These are phyloP conservation scores for Coranthus polyacanthus DNA, from an alignment of 2,797 vertebrate genomes.

Conservation along the genomic window DNA sequence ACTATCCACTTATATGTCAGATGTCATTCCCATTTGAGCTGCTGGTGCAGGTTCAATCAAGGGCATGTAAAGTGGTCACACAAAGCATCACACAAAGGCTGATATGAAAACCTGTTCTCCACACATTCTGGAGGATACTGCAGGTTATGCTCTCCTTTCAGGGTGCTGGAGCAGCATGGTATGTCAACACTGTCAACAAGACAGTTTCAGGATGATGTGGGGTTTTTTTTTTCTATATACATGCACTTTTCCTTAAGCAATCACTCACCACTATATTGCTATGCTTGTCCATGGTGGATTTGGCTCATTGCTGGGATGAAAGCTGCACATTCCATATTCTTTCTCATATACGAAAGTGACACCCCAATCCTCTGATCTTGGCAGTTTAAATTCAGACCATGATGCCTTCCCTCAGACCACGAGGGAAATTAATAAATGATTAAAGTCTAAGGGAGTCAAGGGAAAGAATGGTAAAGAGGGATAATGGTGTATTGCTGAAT, in stretches of 20 bases:
- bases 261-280: slow-evolving; percentile 63
- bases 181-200: slow-evolving; percentile 34
- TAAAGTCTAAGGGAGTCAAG: slow-evolving; percentile 79
- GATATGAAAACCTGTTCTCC: slow-evolving; percentile 4
- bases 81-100: background rate
- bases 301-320: slow-evolving; percentile 73
- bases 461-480: slow-evolving; percentile 77
- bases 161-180: background rate
- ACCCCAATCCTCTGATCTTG: slow-evolving; percentile 78
- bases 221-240: slow-evolving; percentile 29
- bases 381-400: slow-evolving; percentile 80
- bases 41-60: slow-evolving; percentile 5
- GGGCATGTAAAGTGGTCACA: background rate
- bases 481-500: slow-evolving; percentile 75
- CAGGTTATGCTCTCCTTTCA: background rate
- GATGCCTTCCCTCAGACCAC: slow-evolving; percentile 76
- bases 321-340: slow-evolving; percentile 77
- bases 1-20: slow-evolving; percentile 4
- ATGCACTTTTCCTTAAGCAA: slow-evolving; percentile 44
- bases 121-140: background rate
- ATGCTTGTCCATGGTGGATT: slow-evolving; percentile 67
- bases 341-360: slow-evolving; percentile 80
- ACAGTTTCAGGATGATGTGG: slow-evolving; percentile 38
- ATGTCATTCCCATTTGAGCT: slow-evolving; percentile 12
- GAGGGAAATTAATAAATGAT: slow-evolving; percentile 86